phyloP scores from a whole-genome alignment of 1,140 invertebrate species.

The Apis laboriosa region DNA sequence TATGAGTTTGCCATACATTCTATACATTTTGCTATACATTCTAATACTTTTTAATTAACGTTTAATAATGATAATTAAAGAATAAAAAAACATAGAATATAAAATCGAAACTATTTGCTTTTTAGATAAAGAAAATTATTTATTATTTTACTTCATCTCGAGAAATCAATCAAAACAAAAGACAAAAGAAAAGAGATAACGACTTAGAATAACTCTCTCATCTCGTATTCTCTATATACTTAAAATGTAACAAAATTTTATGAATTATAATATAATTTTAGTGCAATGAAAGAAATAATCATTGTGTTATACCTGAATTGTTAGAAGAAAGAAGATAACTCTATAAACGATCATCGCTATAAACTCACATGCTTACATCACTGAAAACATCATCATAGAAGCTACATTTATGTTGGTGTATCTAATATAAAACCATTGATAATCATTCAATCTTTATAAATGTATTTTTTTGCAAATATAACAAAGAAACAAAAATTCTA shows the following conservation, averaged over 20 bases:
- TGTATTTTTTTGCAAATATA: slow-evolving; percentile 11
- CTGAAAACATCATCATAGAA: slow-evolving; percentile 40
- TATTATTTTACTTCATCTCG: neutral
- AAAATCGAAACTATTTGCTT: neutral
- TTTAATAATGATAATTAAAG: neutral
- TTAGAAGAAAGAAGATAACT: slow-evolving; percentile 43
- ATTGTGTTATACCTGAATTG: slow-evolving; percentile 43
- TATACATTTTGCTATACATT: too few relatives aligned
- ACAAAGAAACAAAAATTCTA: neutral
- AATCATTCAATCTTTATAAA: slow-evolving; percentile 16
- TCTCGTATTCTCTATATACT: neutral
- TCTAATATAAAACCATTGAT: slow-evolving; percentile 3
- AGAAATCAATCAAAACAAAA: neutral
- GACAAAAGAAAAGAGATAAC: neutral
- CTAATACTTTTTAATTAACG: too few relatives aligned
- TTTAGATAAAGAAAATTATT: neutral
- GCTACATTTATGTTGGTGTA: slow-evolving; percentile 33
- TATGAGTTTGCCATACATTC: too few relatives aligned
- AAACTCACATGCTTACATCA: slow-evolving; percentile 73
- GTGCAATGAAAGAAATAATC: neutral
- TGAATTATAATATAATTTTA: neutral
- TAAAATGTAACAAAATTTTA: slow-evolving; percentile 16
- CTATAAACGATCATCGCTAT: slow-evolving; percentile 70
- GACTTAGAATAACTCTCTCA: neutral
- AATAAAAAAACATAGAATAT: too few relatives aligned